Evolutionary conservation across 2,888 invertebrate species (phyloP).

Genomic region (Blastobasis lacticolella): DNA sequence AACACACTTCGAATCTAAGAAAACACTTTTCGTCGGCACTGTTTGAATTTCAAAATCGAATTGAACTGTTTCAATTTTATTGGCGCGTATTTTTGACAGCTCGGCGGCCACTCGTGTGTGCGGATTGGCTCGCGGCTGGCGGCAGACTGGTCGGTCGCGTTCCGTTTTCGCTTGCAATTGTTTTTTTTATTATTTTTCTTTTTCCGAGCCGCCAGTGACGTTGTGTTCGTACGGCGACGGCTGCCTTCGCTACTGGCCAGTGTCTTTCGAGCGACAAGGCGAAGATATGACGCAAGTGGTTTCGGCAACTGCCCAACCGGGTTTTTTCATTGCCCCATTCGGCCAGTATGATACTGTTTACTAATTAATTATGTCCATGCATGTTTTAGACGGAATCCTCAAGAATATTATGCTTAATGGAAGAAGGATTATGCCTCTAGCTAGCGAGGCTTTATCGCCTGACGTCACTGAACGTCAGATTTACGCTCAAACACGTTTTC

Average conservation of each 20-base stretch:
- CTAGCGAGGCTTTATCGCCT: too few relatives aligned
- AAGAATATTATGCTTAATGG: too few relatives aligned
- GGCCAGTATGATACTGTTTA: conserved; percentile 19
- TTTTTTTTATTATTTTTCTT: conserved; percentile 21
- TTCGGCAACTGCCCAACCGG: conserved; percentile 45
- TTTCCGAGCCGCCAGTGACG: conserved; percentile 31
- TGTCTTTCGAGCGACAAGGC: conserved; percentile 35
- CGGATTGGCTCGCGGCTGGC: conserved; percentile 41
- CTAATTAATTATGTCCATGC: conserved; percentile 5
- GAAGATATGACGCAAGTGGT: conserved; percentile 55
- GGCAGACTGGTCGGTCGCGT: conserved; percentile 38
- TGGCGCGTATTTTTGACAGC: conserved; percentile 35
- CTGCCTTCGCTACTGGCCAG: conserved; percentile 30
- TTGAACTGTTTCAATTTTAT: conserved; percentile 46
- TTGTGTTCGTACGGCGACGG: conserved; percentile 8
- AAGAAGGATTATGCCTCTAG: too few relatives aligned
- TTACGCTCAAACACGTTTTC: too few relatives aligned
- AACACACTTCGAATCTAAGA: conserved; percentile 26
- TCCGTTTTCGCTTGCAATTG: conserved; percentile 30
- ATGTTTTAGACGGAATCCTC: too few relatives aligned
- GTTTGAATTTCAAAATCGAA: conserved; percentile 26
- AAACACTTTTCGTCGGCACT: conserved; percentile 23
- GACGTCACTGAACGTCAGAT: too few relatives aligned
- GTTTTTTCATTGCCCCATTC: conserved; percentile 49
- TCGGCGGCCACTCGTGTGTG: conserved; percentile 34